Evolutionary conservation across 2,113 vertebrate genomes (phyloP).

Genomic region (Danionella cerebrum): DNA sequence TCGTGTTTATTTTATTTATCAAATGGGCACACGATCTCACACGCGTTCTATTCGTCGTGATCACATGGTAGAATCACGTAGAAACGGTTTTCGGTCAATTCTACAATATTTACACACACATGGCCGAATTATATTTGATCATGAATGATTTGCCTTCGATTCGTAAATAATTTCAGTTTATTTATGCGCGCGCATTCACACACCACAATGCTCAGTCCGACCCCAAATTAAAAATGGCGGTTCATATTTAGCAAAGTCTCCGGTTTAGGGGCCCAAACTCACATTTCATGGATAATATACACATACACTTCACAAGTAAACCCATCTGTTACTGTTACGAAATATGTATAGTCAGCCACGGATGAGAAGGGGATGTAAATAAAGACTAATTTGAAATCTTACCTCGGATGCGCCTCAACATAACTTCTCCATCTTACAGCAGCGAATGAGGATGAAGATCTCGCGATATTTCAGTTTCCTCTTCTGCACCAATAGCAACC

Average conservation of each 20-base stretch:
- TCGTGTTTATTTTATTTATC: slow-evolving; percentile 2
- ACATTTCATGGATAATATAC: background rate
- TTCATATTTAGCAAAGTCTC: slow-evolving; percentile 59
- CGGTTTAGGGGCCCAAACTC: slow-evolving; percentile 43
- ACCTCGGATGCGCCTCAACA: slow-evolving; percentile 68
- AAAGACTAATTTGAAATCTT: slow-evolving; percentile 47
- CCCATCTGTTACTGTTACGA: background rate
- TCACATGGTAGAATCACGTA: background rate
- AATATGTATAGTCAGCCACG: background rate
- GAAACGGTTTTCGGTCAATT: too few species aligned
- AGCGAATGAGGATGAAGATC: slow-evolving; percentile 55
- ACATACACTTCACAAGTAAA: background rate
- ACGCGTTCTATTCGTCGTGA: slow-evolving; percentile 16
- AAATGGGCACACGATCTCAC: background rate
- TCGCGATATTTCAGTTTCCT: slow-evolving; percentile 56
- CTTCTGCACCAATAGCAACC: slow-evolving; percentile 1
- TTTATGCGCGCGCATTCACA: slow-evolving; percentile 40
- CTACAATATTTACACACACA: background rate
- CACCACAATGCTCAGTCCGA: slow-evolving; percentile 60
- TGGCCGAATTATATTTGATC: background rate
- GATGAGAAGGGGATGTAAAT: background rate
- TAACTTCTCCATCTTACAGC: slow-evolving; percentile 75
- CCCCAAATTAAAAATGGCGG: slow-evolving; percentile 76
- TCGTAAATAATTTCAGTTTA: slow-evolving; percentile 14
- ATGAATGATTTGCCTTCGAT: background rate